Conservation (phyloP, 2,888 invertebrate genomes). For the Mystacides longicornis region DNA sequence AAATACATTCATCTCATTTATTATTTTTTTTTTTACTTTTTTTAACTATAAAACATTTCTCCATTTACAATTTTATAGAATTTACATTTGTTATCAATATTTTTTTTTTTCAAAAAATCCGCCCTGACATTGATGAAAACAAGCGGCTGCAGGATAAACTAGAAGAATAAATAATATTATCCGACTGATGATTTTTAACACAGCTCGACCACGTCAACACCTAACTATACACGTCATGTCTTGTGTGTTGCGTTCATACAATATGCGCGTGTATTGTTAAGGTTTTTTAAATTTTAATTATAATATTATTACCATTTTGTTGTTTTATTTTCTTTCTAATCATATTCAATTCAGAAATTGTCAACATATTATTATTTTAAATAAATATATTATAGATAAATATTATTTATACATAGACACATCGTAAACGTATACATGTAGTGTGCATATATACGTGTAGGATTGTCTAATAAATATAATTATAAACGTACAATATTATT, state of each 20-base stretch:
- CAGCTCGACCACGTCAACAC: slow-evolving; percentile 18
- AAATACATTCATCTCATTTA: slow-evolving; percentile 1
- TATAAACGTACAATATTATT: slow-evolving; percentile 22
- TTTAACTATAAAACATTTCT: slow-evolving; percentile 14
- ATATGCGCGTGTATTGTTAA: too few species aligned
- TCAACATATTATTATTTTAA: slow-evolving; percentile 26
- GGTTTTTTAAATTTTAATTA: too few species aligned
- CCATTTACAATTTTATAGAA: slow-evolving; percentile 14
- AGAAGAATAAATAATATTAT: slow-evolving; percentile 10
- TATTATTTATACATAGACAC: slow-evolving; percentile 8
- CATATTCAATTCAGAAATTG: slow-evolving; percentile 15
- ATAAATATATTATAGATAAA: too few species aligned
- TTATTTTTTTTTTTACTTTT: too few species aligned
- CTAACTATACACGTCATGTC: slow-evolving; percentile 12
- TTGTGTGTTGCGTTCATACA: neutral
- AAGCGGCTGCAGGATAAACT: slow-evolving; percentile 1
- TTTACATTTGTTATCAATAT: slow-evolving; percentile 3
- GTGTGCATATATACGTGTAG: slow-evolving; percentile 13
- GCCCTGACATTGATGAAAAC: neutral
- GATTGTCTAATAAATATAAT: slow-evolving; percentile 25
- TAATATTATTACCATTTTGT: too few species aligned
- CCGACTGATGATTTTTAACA: slow-evolving; percentile 8
- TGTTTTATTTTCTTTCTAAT: too few species aligned
- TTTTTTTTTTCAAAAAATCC: too few species aligned
- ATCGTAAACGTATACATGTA: neutral